Evolutionary conservation across 2,113 vertebrate genomes (phyloP).

Genomic region (Corvus moneduloides): DNA sequence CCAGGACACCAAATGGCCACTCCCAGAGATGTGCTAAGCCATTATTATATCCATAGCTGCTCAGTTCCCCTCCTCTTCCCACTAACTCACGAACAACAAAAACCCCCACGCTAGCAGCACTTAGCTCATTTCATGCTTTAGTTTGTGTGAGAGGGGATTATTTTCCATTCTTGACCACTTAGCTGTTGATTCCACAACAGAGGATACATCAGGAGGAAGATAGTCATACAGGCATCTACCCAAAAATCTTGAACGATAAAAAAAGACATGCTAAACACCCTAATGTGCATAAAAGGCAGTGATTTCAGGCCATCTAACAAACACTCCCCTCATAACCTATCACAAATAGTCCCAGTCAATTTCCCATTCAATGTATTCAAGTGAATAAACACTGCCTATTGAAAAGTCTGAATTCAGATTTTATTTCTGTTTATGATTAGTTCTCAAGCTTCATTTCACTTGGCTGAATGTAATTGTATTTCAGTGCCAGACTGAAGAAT

Average conservation of each 20-base stretch:
- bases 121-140: background rate
- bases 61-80: background rate
- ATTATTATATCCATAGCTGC: background rate
- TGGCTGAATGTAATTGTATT: background rate
- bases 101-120: background rate
- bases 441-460: background rate
- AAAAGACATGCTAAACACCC: background rate
- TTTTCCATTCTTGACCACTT: background rate
- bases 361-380: background rate
- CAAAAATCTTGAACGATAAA: background rate
- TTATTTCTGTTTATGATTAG: background rate
- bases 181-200: background rate
- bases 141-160: background rate
- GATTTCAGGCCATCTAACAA: background rate
- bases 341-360: background rate
- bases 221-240: background rate
- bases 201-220: background rate
- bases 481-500: background rate
- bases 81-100: background rate
- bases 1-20: background rate
- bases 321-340: background rate
- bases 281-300: background rate
- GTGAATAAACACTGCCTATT: background rate
- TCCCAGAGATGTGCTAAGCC: background rate
- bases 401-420: background rate